Conservation (phyloP, 1,140 invertebrate species). For the Drosophila dunni region DNA sequence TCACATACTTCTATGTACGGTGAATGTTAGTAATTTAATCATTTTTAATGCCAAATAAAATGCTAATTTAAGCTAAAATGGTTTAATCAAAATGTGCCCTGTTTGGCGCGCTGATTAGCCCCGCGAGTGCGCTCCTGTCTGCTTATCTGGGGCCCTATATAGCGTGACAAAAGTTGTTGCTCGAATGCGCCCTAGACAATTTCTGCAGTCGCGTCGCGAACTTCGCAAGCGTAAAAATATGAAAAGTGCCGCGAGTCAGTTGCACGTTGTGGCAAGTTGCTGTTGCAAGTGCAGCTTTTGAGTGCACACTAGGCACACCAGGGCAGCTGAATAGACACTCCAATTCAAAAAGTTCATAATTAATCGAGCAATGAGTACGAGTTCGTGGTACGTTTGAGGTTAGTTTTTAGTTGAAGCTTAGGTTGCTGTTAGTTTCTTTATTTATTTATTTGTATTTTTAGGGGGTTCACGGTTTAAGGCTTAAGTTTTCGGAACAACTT, state of each 20-base stretch:
- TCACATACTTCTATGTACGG: too few relatives aligned
- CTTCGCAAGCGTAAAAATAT: slow-evolving; percentile 78
- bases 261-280: slow-evolving; percentile 29
- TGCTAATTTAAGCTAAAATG: too few relatives aligned
- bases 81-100: neutral
- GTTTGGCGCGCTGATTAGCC: neutral
- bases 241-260: slow-evolving; percentile 63
- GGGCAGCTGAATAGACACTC: slow-evolving; percentile 47
- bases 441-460: neutral
- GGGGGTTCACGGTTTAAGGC: slow-evolving; percentile 1
- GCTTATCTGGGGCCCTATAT: slow-evolving; percentile 48
- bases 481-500: neutral
- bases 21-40: too few relatives aligned
- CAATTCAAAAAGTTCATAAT: slow-evolving; percentile 66
- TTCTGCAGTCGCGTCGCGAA: slow-evolving; percentile 53
- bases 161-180: slow-evolving; percentile 78
- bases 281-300: slow-evolving; percentile 41
- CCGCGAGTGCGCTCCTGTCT: slow-evolving; percentile 43
- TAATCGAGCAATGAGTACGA: slow-evolving; percentile 59
- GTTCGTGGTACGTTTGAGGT: slow-evolving; percentile 10
- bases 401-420: slow-evolving; percentile 8
- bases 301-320: slow-evolving; percentile 49
- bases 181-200: slow-evolving; percentile 69
- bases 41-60: too few relatives aligned
- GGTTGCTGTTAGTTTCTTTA: neutral